phyloP scores from a whole-genome alignment of 1,140 invertebrate genomes.

The Drosophila navojoa region DNA sequence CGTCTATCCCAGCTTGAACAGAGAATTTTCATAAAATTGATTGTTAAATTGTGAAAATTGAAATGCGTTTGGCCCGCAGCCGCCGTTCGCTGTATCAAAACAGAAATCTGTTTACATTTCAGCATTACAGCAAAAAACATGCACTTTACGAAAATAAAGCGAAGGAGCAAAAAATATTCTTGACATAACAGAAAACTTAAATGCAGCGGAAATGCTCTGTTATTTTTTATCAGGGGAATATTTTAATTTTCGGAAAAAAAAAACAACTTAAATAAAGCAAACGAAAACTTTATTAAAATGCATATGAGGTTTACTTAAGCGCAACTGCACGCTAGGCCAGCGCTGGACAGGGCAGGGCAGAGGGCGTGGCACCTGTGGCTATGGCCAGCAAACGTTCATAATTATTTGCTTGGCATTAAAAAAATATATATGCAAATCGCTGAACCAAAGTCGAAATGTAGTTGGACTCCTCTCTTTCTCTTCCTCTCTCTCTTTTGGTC shows the following conservation, averaged over 20 bases:
- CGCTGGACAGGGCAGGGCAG: background rate
- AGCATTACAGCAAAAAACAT: background rate
- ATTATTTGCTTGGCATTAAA: constrained; percentile 62
- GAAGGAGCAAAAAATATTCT: constrained; percentile 19
- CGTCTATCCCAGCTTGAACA: background rate
- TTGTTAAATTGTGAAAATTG: constrained; percentile 35
- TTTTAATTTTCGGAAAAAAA: constrained; percentile 31
- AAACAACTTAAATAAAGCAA: constrained; percentile 64
- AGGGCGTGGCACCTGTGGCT: constrained; percentile 5
- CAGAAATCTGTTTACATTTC: constrained; percentile 27
- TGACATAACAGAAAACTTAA: constrained; percentile 23
- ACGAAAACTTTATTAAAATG: constrained; percentile 52
- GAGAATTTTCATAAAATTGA: constrained; percentile 15
- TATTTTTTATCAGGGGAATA: constrained; percentile 28
- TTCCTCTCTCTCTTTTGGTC: background rate
- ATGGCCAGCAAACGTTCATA: constrained; percentile 41
- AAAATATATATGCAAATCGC: constrained; percentile 68
- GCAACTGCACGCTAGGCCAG: background rate
- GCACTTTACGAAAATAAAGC: too few relatives aligned
- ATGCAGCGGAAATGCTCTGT: constrained; percentile 20
- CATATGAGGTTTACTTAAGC: constrained; percentile 44
- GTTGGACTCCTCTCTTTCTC: constrained; percentile 16
- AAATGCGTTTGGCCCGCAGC: constrained; percentile 8
- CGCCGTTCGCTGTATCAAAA: constrained; percentile 24
- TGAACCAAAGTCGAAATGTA: constrained; percentile 42